phyloP scores from a whole-genome alignment of 2,113 vertebrate species.

The Brevimyrus niger region DNA sequence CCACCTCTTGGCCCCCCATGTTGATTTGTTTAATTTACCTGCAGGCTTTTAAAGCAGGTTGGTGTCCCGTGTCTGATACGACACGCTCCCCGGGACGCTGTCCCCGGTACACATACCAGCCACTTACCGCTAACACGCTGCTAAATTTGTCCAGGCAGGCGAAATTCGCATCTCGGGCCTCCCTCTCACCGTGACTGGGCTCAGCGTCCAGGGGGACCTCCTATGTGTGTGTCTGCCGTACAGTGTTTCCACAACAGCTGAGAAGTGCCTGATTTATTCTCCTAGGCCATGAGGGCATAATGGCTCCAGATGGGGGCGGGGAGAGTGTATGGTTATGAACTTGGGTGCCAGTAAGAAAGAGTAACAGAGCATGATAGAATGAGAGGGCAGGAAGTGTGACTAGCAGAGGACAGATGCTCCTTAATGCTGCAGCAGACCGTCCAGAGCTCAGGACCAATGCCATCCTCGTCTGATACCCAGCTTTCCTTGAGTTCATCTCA shows the following conservation, averaged over 20 bases:
- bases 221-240: neutral
- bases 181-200: neutral
- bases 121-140: neutral
- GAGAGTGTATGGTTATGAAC: neutral
- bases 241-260: neutral
- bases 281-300: too few species aligned
- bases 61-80: neutral
- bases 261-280: neutral
- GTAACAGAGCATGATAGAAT: neutral
- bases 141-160: neutral
- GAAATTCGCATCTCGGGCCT: neutral
- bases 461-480: neutral
- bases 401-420: slow-evolving; percentile 13
- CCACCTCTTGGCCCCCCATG: neutral
- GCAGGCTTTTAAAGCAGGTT: neutral
- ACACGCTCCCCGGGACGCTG: neutral
- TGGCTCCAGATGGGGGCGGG: neutral
- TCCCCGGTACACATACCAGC: neutral
- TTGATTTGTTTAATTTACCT: neutral
- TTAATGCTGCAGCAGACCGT: neutral
- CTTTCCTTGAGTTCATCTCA: neutral
- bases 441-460: neutral
- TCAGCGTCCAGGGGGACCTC: neutral
- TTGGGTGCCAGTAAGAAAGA: neutral
- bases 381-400: neutral